Base-by-base conservation (phyloP, 2,113 vertebrate genomes). In the Pavo muticus region DNA sequence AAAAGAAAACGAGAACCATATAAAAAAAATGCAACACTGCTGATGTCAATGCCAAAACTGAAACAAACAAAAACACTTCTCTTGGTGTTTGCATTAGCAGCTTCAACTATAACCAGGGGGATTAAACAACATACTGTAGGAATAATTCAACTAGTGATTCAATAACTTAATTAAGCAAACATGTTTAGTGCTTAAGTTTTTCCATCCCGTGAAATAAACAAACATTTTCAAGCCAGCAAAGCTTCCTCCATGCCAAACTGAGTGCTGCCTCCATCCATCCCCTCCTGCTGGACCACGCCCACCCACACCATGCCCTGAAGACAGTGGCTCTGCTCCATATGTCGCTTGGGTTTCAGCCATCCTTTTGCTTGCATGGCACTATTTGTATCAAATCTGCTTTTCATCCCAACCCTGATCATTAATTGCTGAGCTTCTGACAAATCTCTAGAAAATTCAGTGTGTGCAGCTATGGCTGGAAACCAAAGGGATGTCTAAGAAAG, bases 41-140 rank as follows among this genome's bases (percentile, higher is more conserved):
- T 88, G 4, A 61, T 89, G 56, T 37, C 72, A 78, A 61, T 40
- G 24, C 44, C 69, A 94, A 88, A 87, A 86, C 45, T 25, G 35
- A 90, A 90, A 78, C 23, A 94, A 93, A 92, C 27, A 91, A 70
- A 87, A 91, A 71, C 59, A 80, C 42, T 50, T 81, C 35, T 56
- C 47, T 71, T 47, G 56, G 23, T 71, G 11, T 37, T 54, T 90
- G 71, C 60, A 52, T 77, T 60, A 90, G 72, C 25, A 84, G 32
- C 68, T 80, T 85, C 74, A 63, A 9, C 60, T 63, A 32, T 77
- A 83, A 68, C 32, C 57, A 67, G 39, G 65, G 61, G 35, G 32
- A 80, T 72, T 92, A 77, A 92, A 86, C 40, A 81, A 29, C 70
- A 65, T 10, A 44, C 32, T 25, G 60, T 17, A 90, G 56, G 68